Evolutionary conservation across 2,113 vertebrate genomes (phyloP), one percentile per base, ranked within the genome.

Genomic region (Chaetops frenatus): DNA sequence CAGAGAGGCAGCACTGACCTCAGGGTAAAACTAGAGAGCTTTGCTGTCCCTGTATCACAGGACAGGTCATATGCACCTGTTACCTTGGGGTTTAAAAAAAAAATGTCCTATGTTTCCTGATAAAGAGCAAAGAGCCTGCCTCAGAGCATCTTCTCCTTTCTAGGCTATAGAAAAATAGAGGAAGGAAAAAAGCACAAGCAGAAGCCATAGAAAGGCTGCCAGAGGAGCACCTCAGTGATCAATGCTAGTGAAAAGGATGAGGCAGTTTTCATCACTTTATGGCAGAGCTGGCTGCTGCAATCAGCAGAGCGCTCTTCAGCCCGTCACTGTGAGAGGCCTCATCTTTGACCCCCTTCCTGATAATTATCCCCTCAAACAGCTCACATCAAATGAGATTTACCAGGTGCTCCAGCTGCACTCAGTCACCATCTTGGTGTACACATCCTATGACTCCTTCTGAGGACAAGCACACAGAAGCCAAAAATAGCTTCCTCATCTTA

Each of bases 401-500:
- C 57, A 81, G 66, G 71, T 92, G 62, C 66, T 95, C 81, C 92
- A 95, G 74, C 94, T 96, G 94, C 66, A 70, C 47, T 80, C 93
- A 95, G 84, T 88, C 85, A 86, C 81, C 54, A 50, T 70, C 74
- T 58, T 86, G 66, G 71, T 66, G 31, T 42, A 90, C 13, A 40
- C 38, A 83, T 92, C 73, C 67, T 86, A 31, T 36, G 51, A 86
- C 36, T 95, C 87, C 78, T 78, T 78, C 88, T 38, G 70, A 94
- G 84, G 91, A 92, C 89, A 89, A 79, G 86, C 50, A 91, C 58
- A 45, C 81, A 87, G 42, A 91, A 92, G 66, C 67, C 74, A 86
- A 89, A 96, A 95, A 95, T 95, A 96, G 42, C 62, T 80, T 80
- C 62, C 72, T 91, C 84, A 5, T 80, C 96, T 92, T 95, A 97